These are phyloP conservation scores for Meteorus colon DNA, from an alignment of 2,888 invertebrate species.

Conservation along the genomic window DNA sequence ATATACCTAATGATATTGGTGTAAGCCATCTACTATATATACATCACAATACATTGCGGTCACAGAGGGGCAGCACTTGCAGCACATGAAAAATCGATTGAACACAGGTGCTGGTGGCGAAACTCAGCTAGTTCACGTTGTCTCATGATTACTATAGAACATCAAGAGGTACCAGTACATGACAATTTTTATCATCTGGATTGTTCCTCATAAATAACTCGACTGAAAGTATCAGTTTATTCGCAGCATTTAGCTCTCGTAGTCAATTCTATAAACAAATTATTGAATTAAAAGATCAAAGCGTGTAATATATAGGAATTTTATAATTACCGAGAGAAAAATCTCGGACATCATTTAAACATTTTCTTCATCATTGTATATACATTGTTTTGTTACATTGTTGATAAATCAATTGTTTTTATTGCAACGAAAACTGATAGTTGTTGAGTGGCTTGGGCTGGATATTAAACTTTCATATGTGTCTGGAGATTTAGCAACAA, in stretches of 20 bases:
- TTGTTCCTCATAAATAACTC: slow-evolving; percentile 53
- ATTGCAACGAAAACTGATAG: slow-evolving; percentile 31
- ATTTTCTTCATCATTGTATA: too few species aligned
- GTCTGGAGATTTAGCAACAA: slow-evolving; percentile 59
- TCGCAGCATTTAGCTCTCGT: slow-evolving; percentile 24
- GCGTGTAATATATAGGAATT: too few species aligned
- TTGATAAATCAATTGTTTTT: slow-evolving; percentile 35
- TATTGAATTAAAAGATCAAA: too few species aligned
- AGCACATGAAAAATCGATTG: slow-evolving; percentile 64
- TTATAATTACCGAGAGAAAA: too few species aligned
- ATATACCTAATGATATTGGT: background rate
- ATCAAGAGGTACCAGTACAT: slow-evolving; percentile 55
- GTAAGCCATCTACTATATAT: background rate
- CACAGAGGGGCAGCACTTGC: slow-evolving; percentile 44
- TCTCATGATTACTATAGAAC: slow-evolving; percentile 58
- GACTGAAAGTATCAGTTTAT: slow-evolving; percentile 22
- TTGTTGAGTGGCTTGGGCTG: slow-evolving; percentile 45
- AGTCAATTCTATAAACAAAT: background rate
- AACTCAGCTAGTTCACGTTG: slow-evolving; percentile 61
- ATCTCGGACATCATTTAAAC: too few species aligned
- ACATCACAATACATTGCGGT: slow-evolving; percentile 10
- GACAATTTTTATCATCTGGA: slow-evolving; percentile 68
- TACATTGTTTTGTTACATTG: too few species aligned
- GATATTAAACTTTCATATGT: slow-evolving; percentile 59
- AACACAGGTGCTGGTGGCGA: slow-evolving; percentile 60